Evolutionary conservation across 2,888 invertebrate genomes (phyloP).

Genomic region (Chrysolina oricalcia): DNA sequence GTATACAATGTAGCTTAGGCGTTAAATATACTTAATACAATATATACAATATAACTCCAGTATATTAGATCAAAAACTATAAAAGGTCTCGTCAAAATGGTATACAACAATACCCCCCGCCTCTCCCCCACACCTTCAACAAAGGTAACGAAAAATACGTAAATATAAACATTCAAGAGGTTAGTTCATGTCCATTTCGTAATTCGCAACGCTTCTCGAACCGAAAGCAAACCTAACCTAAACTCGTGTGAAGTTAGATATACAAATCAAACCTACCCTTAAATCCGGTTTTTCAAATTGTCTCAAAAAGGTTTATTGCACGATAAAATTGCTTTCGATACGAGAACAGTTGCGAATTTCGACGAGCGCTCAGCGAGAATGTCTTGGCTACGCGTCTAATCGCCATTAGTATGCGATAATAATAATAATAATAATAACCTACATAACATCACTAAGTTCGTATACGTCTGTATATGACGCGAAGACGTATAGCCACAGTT

Average conservation of each 20-base stretch:
- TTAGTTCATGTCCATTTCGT: slow-evolving; percentile 30
- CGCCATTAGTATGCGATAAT: slow-evolving; percentile 55
- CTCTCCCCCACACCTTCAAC: slow-evolving; percentile 60
- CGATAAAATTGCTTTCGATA: slow-evolving; percentile 35
- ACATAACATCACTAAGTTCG: slow-evolving; percentile 69
- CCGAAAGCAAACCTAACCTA: neutral
- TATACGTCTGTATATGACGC: slow-evolving; percentile 64
- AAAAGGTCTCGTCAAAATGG: slow-evolving; percentile 63
- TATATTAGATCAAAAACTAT: slow-evolving; percentile 66
- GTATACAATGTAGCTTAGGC: slow-evolving; percentile 62
- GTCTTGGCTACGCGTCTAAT: slow-evolving; percentile 36
- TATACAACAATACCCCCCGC: slow-evolving; percentile 61
- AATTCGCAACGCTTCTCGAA: slow-evolving; percentile 20
- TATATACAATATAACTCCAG: slow-evolving; percentile 64
- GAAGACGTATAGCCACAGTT: slow-evolving; percentile 44
- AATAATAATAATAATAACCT: slow-evolving; percentile 59
- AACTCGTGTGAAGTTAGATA: neutral
- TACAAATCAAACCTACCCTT: neutral
- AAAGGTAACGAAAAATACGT: slow-evolving; percentile 64
- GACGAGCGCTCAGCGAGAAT: slow-evolving; percentile 23
- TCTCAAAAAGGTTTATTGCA: slow-evolving; percentile 42
- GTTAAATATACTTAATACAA: slow-evolving; percentile 62
- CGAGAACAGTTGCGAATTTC: neutral
- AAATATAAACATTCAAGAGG: slow-evolving; percentile 55
- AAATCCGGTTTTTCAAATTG: slow-evolving; percentile 6